Conservation (phyloP, 37 sponge, comb jelly and placozoan species). For the Hormiphora californensis region DNA sequence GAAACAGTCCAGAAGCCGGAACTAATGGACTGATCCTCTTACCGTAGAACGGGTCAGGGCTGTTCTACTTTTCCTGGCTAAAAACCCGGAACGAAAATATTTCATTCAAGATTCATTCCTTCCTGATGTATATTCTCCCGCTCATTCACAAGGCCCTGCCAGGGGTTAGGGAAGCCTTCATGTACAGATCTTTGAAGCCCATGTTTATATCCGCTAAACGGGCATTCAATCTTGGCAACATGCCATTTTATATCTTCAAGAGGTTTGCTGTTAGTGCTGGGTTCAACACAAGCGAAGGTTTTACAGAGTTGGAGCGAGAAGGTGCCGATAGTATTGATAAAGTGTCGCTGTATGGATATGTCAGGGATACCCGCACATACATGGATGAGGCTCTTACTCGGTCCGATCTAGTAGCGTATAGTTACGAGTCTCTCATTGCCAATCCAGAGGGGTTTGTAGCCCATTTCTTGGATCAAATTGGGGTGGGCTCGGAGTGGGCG, state of each 20-base stretch:
- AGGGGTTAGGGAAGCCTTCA: slow-evolving; percentile 17
- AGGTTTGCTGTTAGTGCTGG: background rate
- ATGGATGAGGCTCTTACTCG: background rate
- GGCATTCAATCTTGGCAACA: background rate
- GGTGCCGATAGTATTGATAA: no score
- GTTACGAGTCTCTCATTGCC: slow-evolving; percentile 26
- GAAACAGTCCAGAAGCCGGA: background rate
- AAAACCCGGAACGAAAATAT: no score
- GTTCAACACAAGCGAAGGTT: background rate
- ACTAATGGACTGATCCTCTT: background rate
- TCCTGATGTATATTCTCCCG: slow-evolving; percentile 1
- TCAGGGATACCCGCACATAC: background rate
- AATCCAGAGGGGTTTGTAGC: background rate
- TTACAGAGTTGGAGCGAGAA: background rate
- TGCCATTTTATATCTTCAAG: background rate
- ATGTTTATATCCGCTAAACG: background rate
- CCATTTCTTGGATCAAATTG: background rate
- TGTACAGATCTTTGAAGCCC: slow-evolving; percentile 23
- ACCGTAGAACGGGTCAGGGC: no score
- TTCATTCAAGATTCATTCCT: slow-evolving; percentile 43
- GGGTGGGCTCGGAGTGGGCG: background rate
- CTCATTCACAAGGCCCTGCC: background rate
- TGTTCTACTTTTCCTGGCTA: no score
- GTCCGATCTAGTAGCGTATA: background rate
- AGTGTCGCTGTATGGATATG: background rate